phyloP scores from a whole-genome alignment of 2,113 vertebrate species.

The Casuarius casuarius region DNA sequence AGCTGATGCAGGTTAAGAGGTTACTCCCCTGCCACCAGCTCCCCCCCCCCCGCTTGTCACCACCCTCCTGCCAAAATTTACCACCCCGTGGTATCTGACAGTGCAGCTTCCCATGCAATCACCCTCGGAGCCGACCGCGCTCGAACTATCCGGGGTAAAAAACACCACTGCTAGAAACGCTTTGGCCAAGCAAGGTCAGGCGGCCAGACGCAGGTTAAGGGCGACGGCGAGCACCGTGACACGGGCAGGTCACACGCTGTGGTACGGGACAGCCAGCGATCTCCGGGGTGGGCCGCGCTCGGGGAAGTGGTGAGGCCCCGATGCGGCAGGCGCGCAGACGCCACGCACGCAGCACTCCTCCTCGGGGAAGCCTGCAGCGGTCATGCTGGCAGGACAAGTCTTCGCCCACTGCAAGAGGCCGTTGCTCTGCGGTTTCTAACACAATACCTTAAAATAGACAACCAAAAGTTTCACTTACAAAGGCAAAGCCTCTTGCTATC shows the following conservation, averaged over 20 bases:
- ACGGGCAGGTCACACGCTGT: fast-evolving
- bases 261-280: not conserved
- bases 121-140: not conserved
- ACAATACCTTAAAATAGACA: not conserved
- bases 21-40: not conserved
- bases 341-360: not conserved
- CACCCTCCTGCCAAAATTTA: constrained; percentile 10
- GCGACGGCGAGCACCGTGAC: fast-evolving
- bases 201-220: fast-evolving
- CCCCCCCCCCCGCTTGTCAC: not conserved
- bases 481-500: not conserved
- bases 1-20: not conserved
- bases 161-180: fast-evolving
- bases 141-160: not conserved
- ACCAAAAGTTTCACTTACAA: not conserved
- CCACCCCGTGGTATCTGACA: not conserved
- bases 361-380: not conserved
- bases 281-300: not conserved
- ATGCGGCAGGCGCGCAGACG: not conserved
- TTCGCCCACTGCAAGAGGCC: fast-evolving
- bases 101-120: not conserved
- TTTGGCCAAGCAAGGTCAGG: not conserved
- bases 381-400: not conserved
- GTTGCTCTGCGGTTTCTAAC: not conserved
- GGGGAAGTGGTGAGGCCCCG: not conserved